These are phyloP conservation scores for Tetraneura akinire DNA, from an alignment of 1,140 invertebrate species.

Conservation along the genomic window DNA sequence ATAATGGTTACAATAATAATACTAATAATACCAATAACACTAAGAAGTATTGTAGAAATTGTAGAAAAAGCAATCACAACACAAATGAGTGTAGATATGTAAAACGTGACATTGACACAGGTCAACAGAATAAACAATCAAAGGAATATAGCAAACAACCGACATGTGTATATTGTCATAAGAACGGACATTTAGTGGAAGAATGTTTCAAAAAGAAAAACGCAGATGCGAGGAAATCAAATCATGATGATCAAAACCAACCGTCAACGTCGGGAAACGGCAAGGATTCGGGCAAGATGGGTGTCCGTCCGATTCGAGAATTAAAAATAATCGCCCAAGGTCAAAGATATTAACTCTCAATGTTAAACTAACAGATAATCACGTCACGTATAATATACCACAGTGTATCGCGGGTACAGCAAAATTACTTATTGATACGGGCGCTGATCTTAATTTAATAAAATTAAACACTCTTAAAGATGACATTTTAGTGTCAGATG, in stretches of 20 bases:
- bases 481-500: background rate
- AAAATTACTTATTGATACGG: background rate
- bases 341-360: too few species aligned
- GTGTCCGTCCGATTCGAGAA: background rate
- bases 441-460: background rate
- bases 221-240: too few species aligned
- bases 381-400: background rate
- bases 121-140: background rate
- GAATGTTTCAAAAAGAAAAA: too few species aligned
- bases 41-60: constrained; percentile 28
- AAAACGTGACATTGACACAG: background rate
- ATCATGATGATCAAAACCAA: too few species aligned
- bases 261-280: too few species aligned
- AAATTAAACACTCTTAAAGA: background rate
- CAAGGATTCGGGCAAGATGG: background rate
- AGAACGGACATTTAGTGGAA: too few species aligned
- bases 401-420: background rate
- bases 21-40: too few species aligned
- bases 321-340: too few species aligned
- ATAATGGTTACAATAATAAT: too few species aligned
- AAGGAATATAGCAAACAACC: too few species aligned
- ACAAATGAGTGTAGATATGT: constrained; percentile 18
- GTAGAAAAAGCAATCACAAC: background rate
- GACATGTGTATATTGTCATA: too few species aligned
- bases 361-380: background rate